phyloP scores from a whole-genome alignment of 1,140 invertebrate species.

The Drosophila saltans region DNA sequence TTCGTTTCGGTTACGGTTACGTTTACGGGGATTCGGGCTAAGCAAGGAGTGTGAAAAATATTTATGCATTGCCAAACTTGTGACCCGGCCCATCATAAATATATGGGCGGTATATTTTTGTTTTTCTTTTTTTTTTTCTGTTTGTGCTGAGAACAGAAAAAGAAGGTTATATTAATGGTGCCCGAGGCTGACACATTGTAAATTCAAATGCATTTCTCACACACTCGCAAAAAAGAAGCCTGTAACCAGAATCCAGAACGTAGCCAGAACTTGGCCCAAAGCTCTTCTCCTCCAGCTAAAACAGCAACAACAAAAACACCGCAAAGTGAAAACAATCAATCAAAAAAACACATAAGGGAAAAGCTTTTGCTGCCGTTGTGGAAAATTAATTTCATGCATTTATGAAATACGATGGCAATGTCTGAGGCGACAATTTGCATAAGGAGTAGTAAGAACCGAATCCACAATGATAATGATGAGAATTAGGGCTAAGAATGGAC shows the following conservation, averaged over 20 bases:
- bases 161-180: conserved; percentile 70
- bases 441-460: conserved; percentile 19
- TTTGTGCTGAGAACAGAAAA: neutral
- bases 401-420: conserved; percentile 51
- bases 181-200: conserved; percentile 71
- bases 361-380: conserved; percentile 9
- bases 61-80: conserved; percentile 71
- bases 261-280: conserved; percentile 36
- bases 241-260: conserved; percentile 6
- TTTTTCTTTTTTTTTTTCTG: neutral
- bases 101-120: conserved; percentile 7
- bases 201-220: conserved; percentile 79
- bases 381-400: conserved; percentile 77
- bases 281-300: conserved; percentile 32
- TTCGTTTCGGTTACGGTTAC: no score
- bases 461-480: neutral
- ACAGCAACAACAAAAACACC: conserved; percentile 28
- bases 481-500: no score
- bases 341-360: conserved; percentile 58
- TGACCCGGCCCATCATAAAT: conserved; percentile 59
- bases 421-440: conserved; percentile 66
- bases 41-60: conserved; percentile 54
- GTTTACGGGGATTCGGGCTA: conserved; percentile 25
- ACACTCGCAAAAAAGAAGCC: conserved; percentile 16
- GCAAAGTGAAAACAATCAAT: conserved; percentile 80